A percentile compares a stretch with the other conserved stretches of the same genome.
Conservation (phyloP, 2,888 invertebrate species). For the Polyommatus iphigenia region DNA sequence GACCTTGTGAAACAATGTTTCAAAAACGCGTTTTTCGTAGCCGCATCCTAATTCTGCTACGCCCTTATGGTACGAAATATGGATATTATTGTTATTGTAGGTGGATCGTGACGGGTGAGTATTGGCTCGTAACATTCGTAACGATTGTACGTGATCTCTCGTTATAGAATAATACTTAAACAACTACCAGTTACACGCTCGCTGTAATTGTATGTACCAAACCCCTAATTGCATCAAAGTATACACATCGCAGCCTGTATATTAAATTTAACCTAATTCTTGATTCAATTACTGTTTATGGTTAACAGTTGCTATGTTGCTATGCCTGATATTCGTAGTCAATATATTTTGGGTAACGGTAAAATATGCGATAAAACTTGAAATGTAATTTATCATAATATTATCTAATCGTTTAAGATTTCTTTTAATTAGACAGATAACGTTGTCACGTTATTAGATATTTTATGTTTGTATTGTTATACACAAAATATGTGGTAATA, state of each 20-base stretch:
- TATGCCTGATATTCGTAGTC: neutral
- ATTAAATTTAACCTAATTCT: conserved; percentile 17
- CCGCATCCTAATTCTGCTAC: conserved; percentile 63
- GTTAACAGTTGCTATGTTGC: neutral
- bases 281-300: neutral
- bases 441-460: neutral
- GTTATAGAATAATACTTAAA: conserved; percentile 41
- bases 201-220: conserved; percentile 35
- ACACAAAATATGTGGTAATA: too few relatives aligned
- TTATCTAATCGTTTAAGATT: neutral
- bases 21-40: conserved; percentile 48
- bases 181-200: conserved; percentile 39
- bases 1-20: neutral
- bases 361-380: too few relatives aligned
- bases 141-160: conserved; percentile 46
- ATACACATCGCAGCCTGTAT: conserved; percentile 18
- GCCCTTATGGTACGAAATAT: conserved; percentile 73
- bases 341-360: neutral
- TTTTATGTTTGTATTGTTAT: neutral
- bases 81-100: conserved; percentile 76
- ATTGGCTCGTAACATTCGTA: conserved; percentile 48
- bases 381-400: neutral
- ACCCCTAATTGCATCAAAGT: conserved; percentile 31
- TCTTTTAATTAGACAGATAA: neutral
- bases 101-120: conserved; percentile 63